phyloP scores from a whole-genome alignment of 2,888 invertebrate species.

The Mesochorus sp. region DNA sequence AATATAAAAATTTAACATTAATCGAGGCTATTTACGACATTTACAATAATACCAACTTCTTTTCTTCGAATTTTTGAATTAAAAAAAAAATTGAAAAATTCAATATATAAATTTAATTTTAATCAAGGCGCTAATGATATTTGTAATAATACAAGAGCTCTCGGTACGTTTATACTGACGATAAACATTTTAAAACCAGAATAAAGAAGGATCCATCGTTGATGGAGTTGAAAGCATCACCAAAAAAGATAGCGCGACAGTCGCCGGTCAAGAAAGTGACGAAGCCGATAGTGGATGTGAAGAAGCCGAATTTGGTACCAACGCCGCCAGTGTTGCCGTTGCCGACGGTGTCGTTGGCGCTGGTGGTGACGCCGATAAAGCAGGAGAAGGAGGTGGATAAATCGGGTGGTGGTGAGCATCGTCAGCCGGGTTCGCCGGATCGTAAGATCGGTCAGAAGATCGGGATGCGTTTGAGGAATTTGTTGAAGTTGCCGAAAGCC shows the following conservation, averaged over 20 bases:
- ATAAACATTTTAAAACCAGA: slow-evolving; percentile 64
- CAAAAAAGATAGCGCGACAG: slow-evolving; percentile 86
- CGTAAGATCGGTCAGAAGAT: slow-evolving; percentile 94
- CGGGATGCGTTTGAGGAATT: slow-evolving; percentile 93
- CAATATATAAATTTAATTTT: no score
- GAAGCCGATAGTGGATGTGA: slow-evolving; percentile 66
- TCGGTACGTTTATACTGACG: slow-evolving; percentile 3
- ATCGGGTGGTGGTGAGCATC: no score
- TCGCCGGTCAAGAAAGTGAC: slow-evolving; percentile 83
- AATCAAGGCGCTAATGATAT: background rate
- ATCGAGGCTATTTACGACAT: no score
- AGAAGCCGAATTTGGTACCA: slow-evolving; percentile 59
- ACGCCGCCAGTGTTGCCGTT: slow-evolving; percentile 54
- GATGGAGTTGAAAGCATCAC: slow-evolving; percentile 83
- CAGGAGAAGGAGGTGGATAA: slow-evolving; percentile 77
- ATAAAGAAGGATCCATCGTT: slow-evolving; percentile 79
- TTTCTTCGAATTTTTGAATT: no score
- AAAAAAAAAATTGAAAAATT: no score
- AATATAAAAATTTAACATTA: no score
- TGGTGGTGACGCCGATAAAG: slow-evolving; percentile 77
- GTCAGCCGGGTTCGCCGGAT: slow-evolving; percentile 86
- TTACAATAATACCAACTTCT: no score
- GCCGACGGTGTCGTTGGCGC: slow-evolving; percentile 67
- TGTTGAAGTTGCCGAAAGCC: slow-evolving; percentile 98
- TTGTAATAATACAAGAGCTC: background rate